Evolutionary conservation across 2,797 vertebrate species (phyloP).

Genomic region (Heliangelus exortis): DNA sequence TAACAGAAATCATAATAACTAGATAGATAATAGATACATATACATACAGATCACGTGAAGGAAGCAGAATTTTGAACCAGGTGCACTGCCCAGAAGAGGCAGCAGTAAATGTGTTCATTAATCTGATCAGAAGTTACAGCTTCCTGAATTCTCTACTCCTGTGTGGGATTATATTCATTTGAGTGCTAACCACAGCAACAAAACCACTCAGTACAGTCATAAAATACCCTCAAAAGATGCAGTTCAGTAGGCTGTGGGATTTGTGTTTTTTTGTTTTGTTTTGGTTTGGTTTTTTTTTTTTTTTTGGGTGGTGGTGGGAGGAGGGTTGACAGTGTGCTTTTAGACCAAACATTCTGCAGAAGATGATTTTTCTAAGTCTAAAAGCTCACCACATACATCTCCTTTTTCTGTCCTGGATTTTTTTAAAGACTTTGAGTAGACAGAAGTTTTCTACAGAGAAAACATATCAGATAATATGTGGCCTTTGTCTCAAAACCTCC

Average conservation of each 20-base stretch:
- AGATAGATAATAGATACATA: not conserved
- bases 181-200: not conserved
- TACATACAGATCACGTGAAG: not conserved
- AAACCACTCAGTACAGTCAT: not conserved
- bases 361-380: not conserved
- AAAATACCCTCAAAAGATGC: not conserved
- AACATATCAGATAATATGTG: not conserved
- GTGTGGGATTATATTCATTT: not conserved
- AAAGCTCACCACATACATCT: not conserved
- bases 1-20: slow-evolving; percentile 19
- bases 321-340: not conserved
- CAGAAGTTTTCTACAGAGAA: not conserved
- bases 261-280: too few relatives aligned
- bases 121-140: not conserved
- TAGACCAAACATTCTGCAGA: not conserved
- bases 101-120: not conserved
- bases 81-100: not conserved
- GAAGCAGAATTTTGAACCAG: not conserved
- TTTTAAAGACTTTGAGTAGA: slow-evolving; percentile 1
- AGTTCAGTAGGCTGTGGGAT: not conserved
- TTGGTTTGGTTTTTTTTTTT: too few relatives aligned
- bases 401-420: not conserved
- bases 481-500: slow-evolving; percentile 41
- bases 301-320: too few relatives aligned
- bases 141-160: not conserved